A percentile compares a stretch with the other conserved stretches of the same genome.
Evolutionary conservation across 2,113 vertebrate genomes (phyloP).

Genomic region (Cepphus grylle): DNA sequence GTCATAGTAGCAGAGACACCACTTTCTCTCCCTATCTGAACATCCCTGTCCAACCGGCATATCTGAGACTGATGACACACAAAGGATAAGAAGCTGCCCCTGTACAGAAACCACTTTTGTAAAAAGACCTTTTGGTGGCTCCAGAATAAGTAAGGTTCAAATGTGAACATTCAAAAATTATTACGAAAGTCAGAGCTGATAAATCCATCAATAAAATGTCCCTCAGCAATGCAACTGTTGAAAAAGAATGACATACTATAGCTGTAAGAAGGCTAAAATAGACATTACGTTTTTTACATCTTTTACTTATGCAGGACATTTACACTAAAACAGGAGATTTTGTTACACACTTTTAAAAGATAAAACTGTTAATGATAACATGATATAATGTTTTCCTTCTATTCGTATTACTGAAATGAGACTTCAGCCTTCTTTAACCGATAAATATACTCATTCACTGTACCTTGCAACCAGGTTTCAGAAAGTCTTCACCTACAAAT

Average conservation of each 20-base stretch:
- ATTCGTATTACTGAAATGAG: background rate
- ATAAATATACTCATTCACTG: background rate
- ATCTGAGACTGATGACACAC: background rate
- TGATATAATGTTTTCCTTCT: background rate
- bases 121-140: background rate
- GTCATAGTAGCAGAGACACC: fast-evolving
- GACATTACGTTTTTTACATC: background rate
- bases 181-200: background rate
- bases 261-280: background rate
- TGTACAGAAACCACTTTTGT: background rate
- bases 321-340: background rate
- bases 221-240: background rate
- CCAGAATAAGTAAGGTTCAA: background rate
- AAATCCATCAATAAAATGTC: background rate
- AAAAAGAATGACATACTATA: background rate
- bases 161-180: background rate
- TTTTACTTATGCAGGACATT: background rate
- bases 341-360: background rate
- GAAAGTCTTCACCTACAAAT: background rate
- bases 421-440: background rate
- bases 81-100: background rate
- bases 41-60: fast-evolving
- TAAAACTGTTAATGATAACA: background rate
- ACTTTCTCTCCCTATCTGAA: background rate
- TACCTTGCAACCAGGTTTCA: background rate